A percentile compares a stretch with the other conserved stretches of the same genome.
phyloP scores from a whole-genome alignment of 92 coral and sea anemone genomes.

The Zoanthus gigantus region DNA sequence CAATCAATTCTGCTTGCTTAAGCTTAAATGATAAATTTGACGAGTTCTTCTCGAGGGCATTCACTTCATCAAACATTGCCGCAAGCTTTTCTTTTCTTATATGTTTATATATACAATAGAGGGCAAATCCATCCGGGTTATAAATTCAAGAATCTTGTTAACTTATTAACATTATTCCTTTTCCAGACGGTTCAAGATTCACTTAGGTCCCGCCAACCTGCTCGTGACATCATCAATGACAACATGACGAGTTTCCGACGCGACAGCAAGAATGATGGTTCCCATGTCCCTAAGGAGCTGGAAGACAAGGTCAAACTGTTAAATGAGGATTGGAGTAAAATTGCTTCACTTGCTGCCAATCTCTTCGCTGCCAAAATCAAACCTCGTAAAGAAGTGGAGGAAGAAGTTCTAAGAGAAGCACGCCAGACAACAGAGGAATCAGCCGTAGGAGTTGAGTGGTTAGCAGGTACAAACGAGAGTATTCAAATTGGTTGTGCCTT shows the following conservation, averaged over 20 bases:
- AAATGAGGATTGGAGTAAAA: slow-evolving; percentile 90
- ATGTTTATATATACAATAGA: no score
- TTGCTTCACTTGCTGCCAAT: slow-evolving; percentile 78
- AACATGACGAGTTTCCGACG: slow-evolving; percentile 84
- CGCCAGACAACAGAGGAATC: slow-evolving; percentile 60
- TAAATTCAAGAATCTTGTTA: no score
- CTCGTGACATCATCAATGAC: slow-evolving; percentile 83
- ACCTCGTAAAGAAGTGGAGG: slow-evolving; percentile 60
- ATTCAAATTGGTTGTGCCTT: no score
- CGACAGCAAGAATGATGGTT: slow-evolving; percentile 87
- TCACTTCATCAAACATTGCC: slow-evolving; percentile 66
- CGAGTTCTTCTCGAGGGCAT: slow-evolving; percentile 70
- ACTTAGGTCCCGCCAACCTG: slow-evolving; percentile 80
- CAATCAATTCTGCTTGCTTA: slow-evolving; percentile 90
- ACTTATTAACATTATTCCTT: not conserved
- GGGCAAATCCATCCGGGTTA: no score
- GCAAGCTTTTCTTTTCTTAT: no score
- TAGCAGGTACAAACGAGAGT: slow-evolving; percentile 35
- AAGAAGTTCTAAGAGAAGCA: slow-evolving; percentile 41
- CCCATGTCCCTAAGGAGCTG: slow-evolving; percentile 82
- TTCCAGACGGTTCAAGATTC: slow-evolving; percentile 84
- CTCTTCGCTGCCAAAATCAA: slow-evolving; percentile 73
- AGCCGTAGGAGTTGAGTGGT: slow-evolving; percentile 67
- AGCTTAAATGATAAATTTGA: slow-evolving; percentile 76
- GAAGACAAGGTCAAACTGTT: slow-evolving; percentile 86